Evolutionary conservation across 2,797 vertebrate genomes (phyloP).

Genomic region (Sparidentex hasta): DNA sequence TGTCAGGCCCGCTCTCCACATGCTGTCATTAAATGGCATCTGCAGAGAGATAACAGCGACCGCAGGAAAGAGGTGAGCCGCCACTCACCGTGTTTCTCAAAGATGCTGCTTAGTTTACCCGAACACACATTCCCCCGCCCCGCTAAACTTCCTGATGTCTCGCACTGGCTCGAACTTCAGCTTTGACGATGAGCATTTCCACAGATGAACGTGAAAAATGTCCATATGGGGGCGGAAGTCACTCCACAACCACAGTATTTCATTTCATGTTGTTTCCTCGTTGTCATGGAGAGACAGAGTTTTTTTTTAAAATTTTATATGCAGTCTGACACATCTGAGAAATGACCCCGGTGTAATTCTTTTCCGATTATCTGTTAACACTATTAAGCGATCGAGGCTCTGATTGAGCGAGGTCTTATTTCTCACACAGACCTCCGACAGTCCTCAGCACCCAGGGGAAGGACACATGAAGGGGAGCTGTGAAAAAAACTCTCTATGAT

Average conservation of each 20-base stretch:
- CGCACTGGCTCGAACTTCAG: not conserved
- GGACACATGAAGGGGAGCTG: constrained; percentile 56
- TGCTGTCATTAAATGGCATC: constrained; percentile 94
- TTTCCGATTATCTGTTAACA: constrained; percentile 45
- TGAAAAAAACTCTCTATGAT: constrained; percentile 58
- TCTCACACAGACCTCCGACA: constrained; percentile 42
- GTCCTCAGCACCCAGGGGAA: constrained; percentile 50
- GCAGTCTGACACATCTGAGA: constrained; percentile 42
- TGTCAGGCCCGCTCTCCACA: constrained; percentile 97
- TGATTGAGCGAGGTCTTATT: constrained; percentile 48
- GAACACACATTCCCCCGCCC: no score
- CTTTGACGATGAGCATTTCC: constrained; percentile 18
- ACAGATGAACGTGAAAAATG: constrained; percentile 26
- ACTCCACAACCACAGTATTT: constrained; percentile 15
- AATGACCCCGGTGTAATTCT: constrained; percentile 34
- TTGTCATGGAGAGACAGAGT: constrained; percentile 23
- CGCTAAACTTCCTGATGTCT: not conserved
- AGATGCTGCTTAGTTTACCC: not conserved
- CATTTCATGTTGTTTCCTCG: constrained; percentile 30
- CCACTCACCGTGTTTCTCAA: constrained; percentile 11
- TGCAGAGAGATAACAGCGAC: constrained; percentile 95
- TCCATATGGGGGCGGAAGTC: not conserved
- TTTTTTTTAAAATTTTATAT: constrained; percentile 16
- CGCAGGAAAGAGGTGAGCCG: constrained; percentile 93
- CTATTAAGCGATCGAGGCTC: constrained; percentile 44